A percentile compares a stretch with the other conserved stretches of the same genome.
These are phyloP conservation scores for Callyntrura guangdongensis DNA, from an alignment of 2,888 invertebrate species.

Conservation along the genomic window DNA sequence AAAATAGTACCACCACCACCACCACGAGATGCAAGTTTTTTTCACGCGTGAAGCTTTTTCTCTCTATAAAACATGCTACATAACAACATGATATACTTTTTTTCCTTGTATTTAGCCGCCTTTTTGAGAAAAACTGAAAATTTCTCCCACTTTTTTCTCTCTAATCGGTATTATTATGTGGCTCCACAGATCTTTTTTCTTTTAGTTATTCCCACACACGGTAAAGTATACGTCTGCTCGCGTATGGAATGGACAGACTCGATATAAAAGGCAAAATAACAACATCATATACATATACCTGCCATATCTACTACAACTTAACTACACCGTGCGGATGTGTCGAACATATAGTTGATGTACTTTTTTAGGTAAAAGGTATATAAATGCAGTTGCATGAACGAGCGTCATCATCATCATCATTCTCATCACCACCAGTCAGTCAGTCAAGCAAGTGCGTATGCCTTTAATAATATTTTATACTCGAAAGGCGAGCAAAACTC, in stretches of 20 bases:
- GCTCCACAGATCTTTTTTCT: constrained; percentile 53
- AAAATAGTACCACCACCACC: not conserved
- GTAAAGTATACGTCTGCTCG: not conserved
- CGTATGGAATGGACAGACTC: not conserved
- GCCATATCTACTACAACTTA: constrained; percentile 2
- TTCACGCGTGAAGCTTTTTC: not conserved
- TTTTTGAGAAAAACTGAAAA: constrained; percentile 36
- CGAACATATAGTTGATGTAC: not conserved
- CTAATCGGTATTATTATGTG: constrained; percentile 43
- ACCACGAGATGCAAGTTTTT: not conserved
- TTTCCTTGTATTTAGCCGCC: not conserved
- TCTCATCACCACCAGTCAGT: not conserved
- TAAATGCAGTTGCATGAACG: constrained; percentile 41
- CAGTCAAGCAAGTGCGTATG: constrained; percentile 52
- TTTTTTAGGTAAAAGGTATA: too few species aligned
- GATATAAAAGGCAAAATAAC: not conserved
- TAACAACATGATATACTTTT: constrained; percentile 25
- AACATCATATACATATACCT: not conserved
- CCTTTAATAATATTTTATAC: not conserved
- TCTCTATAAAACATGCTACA: not conserved
- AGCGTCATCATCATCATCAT: constrained; percentile 31
- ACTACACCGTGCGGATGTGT: constrained; percentile 5
- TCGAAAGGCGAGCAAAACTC: constrained; percentile 20
- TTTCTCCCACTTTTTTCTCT: constrained; percentile 36
- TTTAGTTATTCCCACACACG: constrained; percentile 5